Percentiles rank a stretch among this genome's conserved stretches.
Evolutionary conservation across 2,113 vertebrate species (phyloP).

Genomic region (Nerophis ophidion): DNA sequence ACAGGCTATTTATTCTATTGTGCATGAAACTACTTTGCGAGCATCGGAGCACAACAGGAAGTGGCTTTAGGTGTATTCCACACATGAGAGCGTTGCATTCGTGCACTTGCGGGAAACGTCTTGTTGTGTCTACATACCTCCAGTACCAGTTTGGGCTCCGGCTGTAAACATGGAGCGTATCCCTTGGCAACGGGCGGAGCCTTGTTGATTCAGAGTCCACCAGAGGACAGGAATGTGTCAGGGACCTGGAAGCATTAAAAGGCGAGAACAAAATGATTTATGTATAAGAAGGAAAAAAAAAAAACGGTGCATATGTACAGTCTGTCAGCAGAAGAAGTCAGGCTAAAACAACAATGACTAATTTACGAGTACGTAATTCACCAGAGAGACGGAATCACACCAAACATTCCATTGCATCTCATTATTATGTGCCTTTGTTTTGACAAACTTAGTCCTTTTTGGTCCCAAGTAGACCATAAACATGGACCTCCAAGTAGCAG

Average conservation of each 20-base stretch:
- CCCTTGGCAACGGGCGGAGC: constrained; percentile 28
- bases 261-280: not conserved
- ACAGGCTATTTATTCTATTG: too few species aligned
- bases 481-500: too few species aligned
- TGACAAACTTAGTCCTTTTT: too few species aligned
- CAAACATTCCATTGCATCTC: too few species aligned
- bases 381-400: too few species aligned
- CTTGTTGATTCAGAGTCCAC: constrained; percentile 22
- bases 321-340: not conserved
- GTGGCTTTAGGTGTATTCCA: constrained; percentile 15
- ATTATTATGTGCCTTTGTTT: too few species aligned
- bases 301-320: too few species aligned
- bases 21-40: too few species aligned
- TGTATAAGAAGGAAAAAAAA: too few species aligned
- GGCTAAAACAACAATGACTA: too few species aligned
- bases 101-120: not conserved
- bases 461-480: too few species aligned
- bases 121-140: constrained; percentile 19
- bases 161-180: constrained; percentile 30
- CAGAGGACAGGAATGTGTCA: constrained; percentile 3
- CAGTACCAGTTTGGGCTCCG: constrained; percentile 5
- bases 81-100: not conserved
- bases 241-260: not conserved
- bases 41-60: constrained; percentile 17
- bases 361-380: too few species aligned